Evolutionary conservation across 1,140 invertebrate species (phyloP).

Genomic region (Procambarus clarkii): DNA sequence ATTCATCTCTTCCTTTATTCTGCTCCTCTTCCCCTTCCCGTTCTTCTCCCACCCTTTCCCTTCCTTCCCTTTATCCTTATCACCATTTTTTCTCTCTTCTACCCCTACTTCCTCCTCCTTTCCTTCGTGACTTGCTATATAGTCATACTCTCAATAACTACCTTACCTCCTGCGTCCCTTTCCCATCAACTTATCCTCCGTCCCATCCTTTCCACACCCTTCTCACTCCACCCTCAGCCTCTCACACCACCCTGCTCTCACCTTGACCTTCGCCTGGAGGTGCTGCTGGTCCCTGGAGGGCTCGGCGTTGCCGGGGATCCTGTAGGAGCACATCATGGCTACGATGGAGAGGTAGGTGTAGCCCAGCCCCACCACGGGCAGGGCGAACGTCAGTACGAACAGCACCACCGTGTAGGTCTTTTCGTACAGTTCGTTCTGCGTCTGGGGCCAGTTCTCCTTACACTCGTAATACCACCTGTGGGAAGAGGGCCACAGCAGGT

Average conservation of each 20-base stretch:
- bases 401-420: slow-evolving; percentile 77
- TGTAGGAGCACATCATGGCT: slow-evolving; percentile 76
- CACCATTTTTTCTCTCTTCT: too few relatives aligned
- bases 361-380: slow-evolving; percentile 77
- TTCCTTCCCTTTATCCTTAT: too few relatives aligned
- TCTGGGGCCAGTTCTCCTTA: slow-evolving; percentile 74
- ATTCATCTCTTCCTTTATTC: too few relatives aligned
- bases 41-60: too few relatives aligned
- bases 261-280: slow-evolving; percentile 78
- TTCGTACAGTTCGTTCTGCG: slow-evolving; percentile 66
- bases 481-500: too few relatives aligned
- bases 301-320: slow-evolving; percentile 78
- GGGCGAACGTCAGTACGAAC: slow-evolving; percentile 77
- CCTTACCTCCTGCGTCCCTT: not conserved
- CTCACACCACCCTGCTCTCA: slow-evolving; percentile 70
- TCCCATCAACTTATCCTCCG: not conserved
- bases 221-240: not conserved
- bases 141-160: not conserved
- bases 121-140: too few relatives aligned
- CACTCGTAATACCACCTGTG: slow-evolving; percentile 75
- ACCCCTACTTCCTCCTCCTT: too few relatives aligned
- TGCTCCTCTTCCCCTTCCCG: too few relatives aligned
- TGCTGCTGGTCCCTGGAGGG: slow-evolving; percentile 77
- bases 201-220: not conserved
- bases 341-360: slow-evolving; percentile 77